Evolutionary conservation across 2,113 vertebrate species (phyloP), one percentile per base, ranked within the genome.

Genomic region (Oreochromis niloticus): DNA sequence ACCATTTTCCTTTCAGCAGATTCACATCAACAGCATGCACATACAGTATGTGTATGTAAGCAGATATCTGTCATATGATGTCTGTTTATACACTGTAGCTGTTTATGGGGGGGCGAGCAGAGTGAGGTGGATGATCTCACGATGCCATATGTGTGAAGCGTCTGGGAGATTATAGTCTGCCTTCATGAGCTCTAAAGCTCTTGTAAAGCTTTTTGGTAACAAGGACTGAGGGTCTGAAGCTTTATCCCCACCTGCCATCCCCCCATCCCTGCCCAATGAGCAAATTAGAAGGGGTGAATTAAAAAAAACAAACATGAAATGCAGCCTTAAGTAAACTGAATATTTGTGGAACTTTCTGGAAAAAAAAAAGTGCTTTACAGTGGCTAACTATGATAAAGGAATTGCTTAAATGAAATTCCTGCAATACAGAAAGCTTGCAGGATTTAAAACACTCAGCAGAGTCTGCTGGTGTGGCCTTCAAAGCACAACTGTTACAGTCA

Each of bases 101-200:
- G 87, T 85, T 90, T 66, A 85, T 66, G 59, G 75, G 56, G 78
- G 78, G 9, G 16, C 5, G 75, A 36, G 24, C n/a, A 79, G 17
- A 57, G 88, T 9, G 12, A 80, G 61, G 85, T 81, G 88, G 93
- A 91, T 92, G 89, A 94, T 91, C 92, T 94, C 85, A 88, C 66
- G 24, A 61, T 80, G 82, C 85, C 95, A 96, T 96, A 96, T 95
- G 95, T 92, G 91, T 91, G 86, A 93, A 94, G 88, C 83, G 87
- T 95, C 94, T 95, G 89, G 89, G 50, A 95, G 96, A 95, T 95
- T 95, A 95, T 48, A 90, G 94, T 93, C 92, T 93, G 92, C 84
- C 82, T 80, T 84, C 56, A 27, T 88, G 91, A 91, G 92, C 93
- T 85, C 89, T 24, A 94, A 95, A 94, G 85, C 94, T 90, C 78